phyloP scores from a whole-genome alignment of 2,113 vertebrate species.

The Lanius collurio region DNA sequence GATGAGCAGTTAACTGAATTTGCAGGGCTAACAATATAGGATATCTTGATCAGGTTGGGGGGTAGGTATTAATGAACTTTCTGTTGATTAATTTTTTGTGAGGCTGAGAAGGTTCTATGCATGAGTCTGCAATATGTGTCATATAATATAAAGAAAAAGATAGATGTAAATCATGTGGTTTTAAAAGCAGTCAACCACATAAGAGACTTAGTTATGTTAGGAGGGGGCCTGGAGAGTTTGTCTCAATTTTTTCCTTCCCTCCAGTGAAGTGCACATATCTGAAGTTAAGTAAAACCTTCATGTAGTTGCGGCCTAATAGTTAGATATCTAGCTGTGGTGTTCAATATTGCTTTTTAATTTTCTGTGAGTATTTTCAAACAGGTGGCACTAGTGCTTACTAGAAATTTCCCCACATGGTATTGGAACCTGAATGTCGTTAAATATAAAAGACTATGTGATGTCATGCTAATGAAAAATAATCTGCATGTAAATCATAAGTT shows the following conservation, averaged over 20 bases:
- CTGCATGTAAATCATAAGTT: not conserved
- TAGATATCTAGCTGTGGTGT: not conserved
- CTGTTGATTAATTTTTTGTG: not conserved
- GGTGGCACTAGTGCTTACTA: not conserved
- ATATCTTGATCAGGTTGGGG: not conserved
- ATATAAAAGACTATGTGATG: not conserved
- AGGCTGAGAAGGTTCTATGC: not conserved
- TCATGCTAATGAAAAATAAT: constrained; percentile 18
- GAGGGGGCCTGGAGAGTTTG: not conserved
- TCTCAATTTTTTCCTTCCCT: not conserved
- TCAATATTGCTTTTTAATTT: not conserved
- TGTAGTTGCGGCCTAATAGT: not conserved
- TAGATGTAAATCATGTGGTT: not conserved
- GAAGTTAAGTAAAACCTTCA: not conserved
- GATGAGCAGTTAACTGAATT: not conserved
- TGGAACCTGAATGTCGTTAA: not conserved
- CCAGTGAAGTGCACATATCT: not conserved
- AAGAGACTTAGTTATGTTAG: not conserved
- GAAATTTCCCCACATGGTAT: not conserved
- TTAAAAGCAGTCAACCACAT: not conserved
- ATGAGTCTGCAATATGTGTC: not conserved
- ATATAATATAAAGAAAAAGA: not conserved
- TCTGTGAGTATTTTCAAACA: not conserved
- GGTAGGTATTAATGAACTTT: not conserved
- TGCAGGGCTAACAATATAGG: not conserved